phyloP scores from a whole-genome alignment of 2,888 invertebrate genomes.

The Hoplodrina blanda region DNA sequence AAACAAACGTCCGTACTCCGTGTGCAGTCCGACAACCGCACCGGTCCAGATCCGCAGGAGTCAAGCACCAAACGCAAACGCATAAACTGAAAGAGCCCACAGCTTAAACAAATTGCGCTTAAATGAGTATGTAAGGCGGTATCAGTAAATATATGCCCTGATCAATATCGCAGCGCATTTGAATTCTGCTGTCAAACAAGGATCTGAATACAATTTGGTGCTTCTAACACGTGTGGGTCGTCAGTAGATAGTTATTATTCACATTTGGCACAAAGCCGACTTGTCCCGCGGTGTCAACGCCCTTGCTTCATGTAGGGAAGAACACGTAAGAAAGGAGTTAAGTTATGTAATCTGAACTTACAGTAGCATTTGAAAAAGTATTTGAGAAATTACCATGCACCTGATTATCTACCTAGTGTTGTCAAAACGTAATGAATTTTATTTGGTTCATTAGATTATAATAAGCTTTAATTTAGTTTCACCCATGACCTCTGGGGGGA shows the following conservation, averaged over 20 bases:
- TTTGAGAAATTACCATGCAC: neutral
- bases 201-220: constrained; percentile 78
- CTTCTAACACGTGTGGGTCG: constrained; percentile 71
- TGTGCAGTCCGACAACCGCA: too few species aligned
- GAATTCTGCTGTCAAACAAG: constrained; percentile 79
- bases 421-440: too few species aligned
- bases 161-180: constrained; percentile 71
- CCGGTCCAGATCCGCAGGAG: too few species aligned
- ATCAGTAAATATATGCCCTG: constrained; percentile 41
- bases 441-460: too few species aligned
- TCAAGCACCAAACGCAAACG: too few species aligned
- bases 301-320: constrained; percentile 69
- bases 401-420: neutral
- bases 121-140: constrained; percentile 7
- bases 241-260: constrained; percentile 84
- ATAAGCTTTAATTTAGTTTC: too few species aligned
- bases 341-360: constrained; percentile 19
- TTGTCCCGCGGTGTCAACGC: constrained; percentile 76
- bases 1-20: too few species aligned
- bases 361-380: neutral
- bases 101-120: constrained; percentile 16
- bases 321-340: constrained; percentile 60
- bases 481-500: neutral
- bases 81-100: too few species aligned
- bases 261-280: constrained; percentile 82